phyloP scores from a whole-genome alignment of 1,140 invertebrate genomes.

The Euglossa dilemma region DNA sequence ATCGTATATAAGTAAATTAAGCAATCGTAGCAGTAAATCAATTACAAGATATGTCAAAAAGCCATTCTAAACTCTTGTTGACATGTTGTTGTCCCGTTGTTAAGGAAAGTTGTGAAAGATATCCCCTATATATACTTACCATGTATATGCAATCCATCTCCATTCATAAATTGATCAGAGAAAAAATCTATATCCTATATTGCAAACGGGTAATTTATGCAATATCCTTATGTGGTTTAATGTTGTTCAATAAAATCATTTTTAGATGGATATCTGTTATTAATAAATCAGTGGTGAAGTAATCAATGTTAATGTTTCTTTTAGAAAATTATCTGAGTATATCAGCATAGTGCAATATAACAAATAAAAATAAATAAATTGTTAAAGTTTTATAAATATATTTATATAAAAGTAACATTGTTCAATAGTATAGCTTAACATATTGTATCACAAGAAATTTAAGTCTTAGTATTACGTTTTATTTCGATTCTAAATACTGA shows the following conservation, averaged over 20 bases:
- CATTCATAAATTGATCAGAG: slow-evolving; percentile 33
- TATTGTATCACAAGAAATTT: not conserved
- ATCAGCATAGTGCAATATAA: not conserved
- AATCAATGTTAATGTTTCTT: not conserved
- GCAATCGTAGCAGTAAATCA: not conserved
- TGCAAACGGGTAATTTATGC: not conserved
- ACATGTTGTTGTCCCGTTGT: slow-evolving; percentile 58
- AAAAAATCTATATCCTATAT: not conserved
- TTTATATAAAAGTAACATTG: not conserved
- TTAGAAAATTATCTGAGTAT: not conserved
- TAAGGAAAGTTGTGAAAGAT: slow-evolving; percentile 54
- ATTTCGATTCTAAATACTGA: too few species aligned
- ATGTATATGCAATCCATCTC: slow-evolving; percentile 14
- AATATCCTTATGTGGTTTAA: not conserved
- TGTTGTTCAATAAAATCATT: slow-evolving; percentile 2
- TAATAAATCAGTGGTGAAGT: not conserved
- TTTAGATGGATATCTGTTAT: not conserved
- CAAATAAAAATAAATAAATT: not conserved
- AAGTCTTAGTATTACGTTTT: too few species aligned
- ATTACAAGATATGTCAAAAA: not conserved
- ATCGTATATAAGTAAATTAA: not conserved
- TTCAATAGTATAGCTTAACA: not conserved
- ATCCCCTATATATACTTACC: slow-evolving; percentile 6
- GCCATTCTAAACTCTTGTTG: slow-evolving; percentile 34
- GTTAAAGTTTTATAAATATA: not conserved